These are phyloP conservation scores for Arothron firmamentum DNA, from an alignment of 2,113 vertebrate genomes.

Conservation along the genomic window DNA sequence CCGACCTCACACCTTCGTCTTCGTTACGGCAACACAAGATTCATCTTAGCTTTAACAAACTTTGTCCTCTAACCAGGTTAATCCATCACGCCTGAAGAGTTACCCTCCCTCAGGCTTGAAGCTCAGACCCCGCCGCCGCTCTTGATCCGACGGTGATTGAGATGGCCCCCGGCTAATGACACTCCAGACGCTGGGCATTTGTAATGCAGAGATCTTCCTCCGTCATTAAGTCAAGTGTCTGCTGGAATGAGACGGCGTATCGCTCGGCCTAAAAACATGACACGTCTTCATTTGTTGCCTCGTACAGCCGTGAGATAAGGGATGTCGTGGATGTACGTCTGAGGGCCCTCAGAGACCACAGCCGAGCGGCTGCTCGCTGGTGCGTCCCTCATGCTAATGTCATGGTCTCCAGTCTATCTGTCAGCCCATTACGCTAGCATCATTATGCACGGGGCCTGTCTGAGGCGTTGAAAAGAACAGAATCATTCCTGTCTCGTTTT, in stretches of 20 bases:
- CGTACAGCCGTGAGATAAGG: constrained; percentile 59
- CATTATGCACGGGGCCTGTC: constrained; percentile 77
- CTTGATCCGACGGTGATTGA: constrained; percentile 42
- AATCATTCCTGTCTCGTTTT: constrained; percentile 79
- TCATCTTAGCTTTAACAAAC: constrained; percentile 28
- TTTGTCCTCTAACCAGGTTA: neutral
- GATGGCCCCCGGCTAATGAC: constrained; percentile 56
- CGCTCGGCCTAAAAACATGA: constrained; percentile 54
- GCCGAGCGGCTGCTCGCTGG: constrained; percentile 76
- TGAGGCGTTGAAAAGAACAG: constrained; percentile 71
- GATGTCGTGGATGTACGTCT: constrained; percentile 66
- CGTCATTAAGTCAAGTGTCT: constrained; percentile 64
- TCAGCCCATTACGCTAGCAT: constrained; percentile 78
- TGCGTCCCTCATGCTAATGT: constrained; percentile 80
- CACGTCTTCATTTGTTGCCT: constrained; percentile 72
- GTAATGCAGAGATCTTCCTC: constrained; percentile 40
- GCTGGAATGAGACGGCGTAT: constrained; percentile 67
- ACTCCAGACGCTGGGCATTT: constrained; percentile 45
- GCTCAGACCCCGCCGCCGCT: constrained; percentile 8
- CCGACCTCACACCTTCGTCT: constrained; percentile 36
- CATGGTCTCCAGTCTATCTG: constrained; percentile 77
- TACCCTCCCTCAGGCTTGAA: too few species aligned
- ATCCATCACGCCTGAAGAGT: too few species aligned
- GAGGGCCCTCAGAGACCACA: constrained; percentile 74
- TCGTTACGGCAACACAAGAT: constrained; percentile 12